A percentile compares a stretch with the other conserved stretches of the same genome.
phyloP scores from a whole-genome alignment of 2,888 invertebrate genomes.

The Archaeoteleia sp. region DNA sequence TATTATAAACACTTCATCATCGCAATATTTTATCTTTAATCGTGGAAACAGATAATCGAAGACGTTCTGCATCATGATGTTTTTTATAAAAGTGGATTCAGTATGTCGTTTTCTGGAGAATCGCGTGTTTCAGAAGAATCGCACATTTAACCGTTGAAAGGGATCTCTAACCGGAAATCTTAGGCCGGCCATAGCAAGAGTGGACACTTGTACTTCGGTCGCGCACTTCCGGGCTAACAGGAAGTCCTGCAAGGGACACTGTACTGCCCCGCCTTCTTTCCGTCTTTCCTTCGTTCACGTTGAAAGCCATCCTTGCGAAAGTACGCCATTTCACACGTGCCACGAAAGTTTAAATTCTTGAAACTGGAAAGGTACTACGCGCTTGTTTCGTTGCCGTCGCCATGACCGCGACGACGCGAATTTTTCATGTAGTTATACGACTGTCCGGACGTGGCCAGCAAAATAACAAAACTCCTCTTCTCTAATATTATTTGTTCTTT shows the following conservation, averaged over 20 bases:
- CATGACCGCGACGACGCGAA: conserved; percentile 25
- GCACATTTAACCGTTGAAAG: conserved; percentile 18
- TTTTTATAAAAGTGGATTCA: too few relatives aligned
- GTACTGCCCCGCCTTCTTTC: conserved; percentile 15
- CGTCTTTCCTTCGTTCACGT: conserved; percentile 14
- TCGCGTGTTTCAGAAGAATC: conserved; percentile 9
- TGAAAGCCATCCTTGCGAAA: conserved; percentile 41
- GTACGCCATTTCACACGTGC: conserved; percentile 44
- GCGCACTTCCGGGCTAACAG: conserved; percentile 47
- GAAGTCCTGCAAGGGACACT: conserved; percentile 36
- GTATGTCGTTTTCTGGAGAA: conserved; percentile 44
- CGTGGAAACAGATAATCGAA: too few relatives aligned
- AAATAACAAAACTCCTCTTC: conserved; percentile 20
- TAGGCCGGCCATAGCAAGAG: conserved; percentile 24
- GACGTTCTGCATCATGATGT: too few relatives aligned
- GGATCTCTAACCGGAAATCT: conserved; percentile 44
- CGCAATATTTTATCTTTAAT: too few relatives aligned
- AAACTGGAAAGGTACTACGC: conserved; percentile 13
- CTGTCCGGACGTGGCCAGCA: conserved; percentile 34
- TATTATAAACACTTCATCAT: too few relatives aligned
- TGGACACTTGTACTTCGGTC: conserved; percentile 34
- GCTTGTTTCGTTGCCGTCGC: conserved; percentile 17
- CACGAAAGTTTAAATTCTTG: conserved; percentile 41
- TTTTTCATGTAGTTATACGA: conserved; percentile 41
- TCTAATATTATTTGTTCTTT: conserved; percentile 33